Percentiles rank a stretch among this genome's conserved stretches.
phyloP scores from a whole-genome alignment of 2,888 invertebrate genomes.

The Dicranocentrus wangi region DNA sequence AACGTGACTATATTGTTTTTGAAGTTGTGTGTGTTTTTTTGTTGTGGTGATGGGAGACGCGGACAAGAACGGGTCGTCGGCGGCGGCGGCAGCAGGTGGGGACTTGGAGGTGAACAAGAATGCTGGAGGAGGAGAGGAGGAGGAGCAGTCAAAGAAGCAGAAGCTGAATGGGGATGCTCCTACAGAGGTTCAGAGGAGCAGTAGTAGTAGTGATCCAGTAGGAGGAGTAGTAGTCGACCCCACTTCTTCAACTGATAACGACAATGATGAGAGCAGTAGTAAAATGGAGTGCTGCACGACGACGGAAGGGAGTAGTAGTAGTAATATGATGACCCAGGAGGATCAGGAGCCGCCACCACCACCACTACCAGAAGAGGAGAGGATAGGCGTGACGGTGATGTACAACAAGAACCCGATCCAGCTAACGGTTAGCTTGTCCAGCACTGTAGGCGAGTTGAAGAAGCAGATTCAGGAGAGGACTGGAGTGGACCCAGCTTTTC shows the following conservation, averaged over 20 bases:
- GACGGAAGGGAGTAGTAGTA: no score
- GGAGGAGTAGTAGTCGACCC: no score
- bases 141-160: constrained; percentile 34
- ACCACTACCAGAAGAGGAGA: no score
- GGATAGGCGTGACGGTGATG: constrained; percentile 53
- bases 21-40: not conserved
- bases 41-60: constrained; percentile 17
- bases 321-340: no score
- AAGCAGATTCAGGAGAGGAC: constrained; percentile 58
- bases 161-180: constrained; percentile 33
- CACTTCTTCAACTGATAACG: no score
- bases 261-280: no score
- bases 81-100: not conserved
- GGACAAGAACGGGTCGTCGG: not conserved
- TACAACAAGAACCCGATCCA: constrained; percentile 69
- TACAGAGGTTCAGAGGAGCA: no score
- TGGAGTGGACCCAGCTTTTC: constrained; percentile 85
- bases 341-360: no score
- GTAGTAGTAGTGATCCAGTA: no score
- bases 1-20: not conserved
- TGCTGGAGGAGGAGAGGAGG: no score
- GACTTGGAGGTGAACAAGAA: not conserved
- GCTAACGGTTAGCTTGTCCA: constrained; percentile 61
- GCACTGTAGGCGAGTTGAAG: constrained; percentile 66
- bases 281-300: no score